phyloP scores from a whole-genome alignment of 1,140 invertebrate genomes.

The Zeugodacus cucurbitae region DNA sequence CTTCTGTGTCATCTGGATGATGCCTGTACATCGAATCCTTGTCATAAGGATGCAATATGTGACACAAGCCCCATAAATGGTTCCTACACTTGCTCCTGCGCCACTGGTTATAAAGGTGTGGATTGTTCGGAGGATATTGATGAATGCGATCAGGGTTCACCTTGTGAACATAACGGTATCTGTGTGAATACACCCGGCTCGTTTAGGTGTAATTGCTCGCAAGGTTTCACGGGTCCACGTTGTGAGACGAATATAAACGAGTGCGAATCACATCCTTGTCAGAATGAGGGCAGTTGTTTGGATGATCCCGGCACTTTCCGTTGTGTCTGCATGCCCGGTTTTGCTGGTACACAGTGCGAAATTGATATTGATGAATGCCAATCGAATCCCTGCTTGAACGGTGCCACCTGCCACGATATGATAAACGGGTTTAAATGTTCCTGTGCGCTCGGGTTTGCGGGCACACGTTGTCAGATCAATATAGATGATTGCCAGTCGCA shows the following conservation, averaged over 20 bases:
- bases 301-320: constrained; percentile 95
- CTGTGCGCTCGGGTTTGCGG: constrained; percentile 87
- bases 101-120: constrained; percentile 88
- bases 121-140: constrained; percentile 95
- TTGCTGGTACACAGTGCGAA: constrained; percentile 91
- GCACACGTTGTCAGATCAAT: constrained; percentile 86
- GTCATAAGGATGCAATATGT: constrained; percentile 92
- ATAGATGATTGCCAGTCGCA: constrained; percentile 90
- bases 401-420: constrained; percentile 85
- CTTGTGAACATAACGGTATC: constrained; percentile 91
- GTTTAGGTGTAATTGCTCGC: constrained; percentile 91
- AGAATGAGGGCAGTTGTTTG: constrained; percentile 92
- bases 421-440: constrained; percentile 89
- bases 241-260: constrained; percentile 96
- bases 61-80: constrained; percentile 96
- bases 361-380: constrained; percentile 92
- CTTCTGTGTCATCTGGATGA: constrained; percentile 95
- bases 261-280: constrained; percentile 93
- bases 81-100: constrained; percentile 93
- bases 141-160: constrained; percentile 94
- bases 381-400: constrained; percentile 87
- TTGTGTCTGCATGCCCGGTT: constrained; percentile 97
- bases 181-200: constrained; percentile 96
- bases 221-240: constrained; percentile 89
- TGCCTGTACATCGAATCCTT: constrained; percentile 96